Percentiles rank a stretch among this genome's conserved stretches.
Evolutionary conservation across 2,113 vertebrate genomes (phyloP).

Genomic region (Bombycilla garrulus): DNA sequence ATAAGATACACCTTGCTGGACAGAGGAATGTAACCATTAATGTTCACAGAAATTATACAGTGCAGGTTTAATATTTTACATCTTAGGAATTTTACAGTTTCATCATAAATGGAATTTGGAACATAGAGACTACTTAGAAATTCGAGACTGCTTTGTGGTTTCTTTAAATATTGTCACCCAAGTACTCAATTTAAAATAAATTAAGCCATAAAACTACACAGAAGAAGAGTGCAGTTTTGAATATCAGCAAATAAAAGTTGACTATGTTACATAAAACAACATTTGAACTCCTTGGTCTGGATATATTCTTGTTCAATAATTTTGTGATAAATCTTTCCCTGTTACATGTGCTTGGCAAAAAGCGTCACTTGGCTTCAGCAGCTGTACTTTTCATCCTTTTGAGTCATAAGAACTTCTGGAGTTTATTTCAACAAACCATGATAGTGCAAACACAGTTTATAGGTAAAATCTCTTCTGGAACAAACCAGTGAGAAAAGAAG

Average conservation of each 20-base stretch:
- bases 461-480: not conserved
- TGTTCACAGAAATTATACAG: not conserved
- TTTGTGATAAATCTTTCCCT: not conserved
- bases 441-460: not conserved
- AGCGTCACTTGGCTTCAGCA: not conserved
- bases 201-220: not conserved
- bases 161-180: conserved; percentile 16
- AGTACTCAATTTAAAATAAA: not conserved
- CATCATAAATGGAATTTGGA: not conserved
- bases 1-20: not conserved
- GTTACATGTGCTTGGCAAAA: not conserved
- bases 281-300: not conserved
- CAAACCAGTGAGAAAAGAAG: not conserved
- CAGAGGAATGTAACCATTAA: not conserved
- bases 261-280: not conserved
- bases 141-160: not conserved
- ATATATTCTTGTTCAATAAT: not conserved
- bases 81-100: not conserved
- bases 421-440: not conserved
- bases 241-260: not conserved
- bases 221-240: not conserved
- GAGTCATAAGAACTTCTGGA: not conserved
- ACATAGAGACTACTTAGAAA: not conserved
- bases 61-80: not conserved
- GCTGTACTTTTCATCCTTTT: not conserved